phyloP scores from a whole-genome alignment of 2,888 invertebrate genomes.

The Thera obeliscata region DNA sequence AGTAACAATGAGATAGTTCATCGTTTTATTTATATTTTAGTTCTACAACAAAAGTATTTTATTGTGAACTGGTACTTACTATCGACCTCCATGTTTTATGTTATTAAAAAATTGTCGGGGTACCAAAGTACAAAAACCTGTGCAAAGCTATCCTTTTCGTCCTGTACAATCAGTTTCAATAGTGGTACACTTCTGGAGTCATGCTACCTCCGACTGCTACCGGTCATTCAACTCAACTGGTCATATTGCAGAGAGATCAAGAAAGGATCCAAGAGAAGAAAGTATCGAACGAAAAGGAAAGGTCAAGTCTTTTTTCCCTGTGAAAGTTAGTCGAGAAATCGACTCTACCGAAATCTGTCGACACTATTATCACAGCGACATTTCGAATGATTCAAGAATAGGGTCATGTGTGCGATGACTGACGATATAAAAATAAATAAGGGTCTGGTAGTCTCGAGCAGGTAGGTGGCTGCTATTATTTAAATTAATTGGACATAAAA shows the following conservation, averaged over 20 bases:
- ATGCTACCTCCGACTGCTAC: neutral
- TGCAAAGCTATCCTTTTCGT: neutral
- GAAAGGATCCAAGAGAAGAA: neutral
- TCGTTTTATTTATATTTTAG: slow-evolving; percentile 20
- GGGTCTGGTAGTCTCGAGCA: slow-evolving; percentile 61
- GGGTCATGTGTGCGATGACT: slow-evolving; percentile 36
- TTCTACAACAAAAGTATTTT: neutral
- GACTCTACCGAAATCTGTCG: slow-evolving; percentile 8
- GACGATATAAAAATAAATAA: slow-evolving; percentile 46
- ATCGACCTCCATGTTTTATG: neutral
- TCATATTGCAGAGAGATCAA: no score
- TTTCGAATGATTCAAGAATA: slow-evolving; percentile 35
- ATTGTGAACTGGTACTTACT: neutral
- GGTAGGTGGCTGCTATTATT: slow-evolving; percentile 80
- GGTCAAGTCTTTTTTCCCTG: neutral
- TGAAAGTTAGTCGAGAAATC: neutral
- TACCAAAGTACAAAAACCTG: neutral
- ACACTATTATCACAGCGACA: slow-evolving; percentile 19
- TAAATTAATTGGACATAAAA: slow-evolving; percentile 82
- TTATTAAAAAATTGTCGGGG: neutral
- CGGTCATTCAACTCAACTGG: no score
- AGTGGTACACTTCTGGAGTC: neutral
- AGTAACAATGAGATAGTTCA: slow-evolving; percentile 47
- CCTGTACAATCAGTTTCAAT: neutral
- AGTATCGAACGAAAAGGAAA: neutral